Conservation (phyloP, 2,113 vertebrate species). For the Oophaga pumilio region DNA sequence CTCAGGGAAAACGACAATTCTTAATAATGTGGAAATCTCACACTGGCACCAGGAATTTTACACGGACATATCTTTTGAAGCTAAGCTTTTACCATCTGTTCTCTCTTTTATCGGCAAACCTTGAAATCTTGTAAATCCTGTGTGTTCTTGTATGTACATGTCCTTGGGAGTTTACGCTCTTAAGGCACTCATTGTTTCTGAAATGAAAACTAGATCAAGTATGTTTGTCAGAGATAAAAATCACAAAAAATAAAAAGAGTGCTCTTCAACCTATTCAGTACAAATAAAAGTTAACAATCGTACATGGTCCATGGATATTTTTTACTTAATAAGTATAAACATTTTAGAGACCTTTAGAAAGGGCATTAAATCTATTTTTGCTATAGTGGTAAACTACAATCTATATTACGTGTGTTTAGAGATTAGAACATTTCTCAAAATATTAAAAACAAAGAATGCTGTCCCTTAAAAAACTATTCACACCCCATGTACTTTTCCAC, state of each 20-base stretch:
- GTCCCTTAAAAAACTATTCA: too few species aligned
- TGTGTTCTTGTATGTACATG: conserved; percentile 11
- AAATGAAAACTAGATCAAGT: not conserved
- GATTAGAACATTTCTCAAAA: too few species aligned
- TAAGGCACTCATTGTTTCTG: not conserved
- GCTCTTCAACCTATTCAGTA: not conserved
- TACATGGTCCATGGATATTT: not conserved
- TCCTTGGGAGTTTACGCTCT: conserved; percentile 15
- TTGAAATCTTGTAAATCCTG: conserved; percentile 50
- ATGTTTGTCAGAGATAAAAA: too few species aligned
- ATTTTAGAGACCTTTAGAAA: not conserved
- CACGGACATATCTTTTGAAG: conserved; percentile 49
- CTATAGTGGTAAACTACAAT: not conserved
- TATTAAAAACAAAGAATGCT: too few species aligned
- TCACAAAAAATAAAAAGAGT: not conserved
- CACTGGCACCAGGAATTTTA: conserved; percentile 48
- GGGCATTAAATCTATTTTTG: not conserved
- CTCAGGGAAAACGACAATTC: not conserved
- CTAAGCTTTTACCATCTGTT: conserved; percentile 59
- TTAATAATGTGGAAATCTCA: conserved; percentile 35
- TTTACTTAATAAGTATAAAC: not conserved
- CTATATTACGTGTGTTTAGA: not conserved
- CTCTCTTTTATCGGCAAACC: conserved; percentile 41
- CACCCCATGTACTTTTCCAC: too few species aligned
- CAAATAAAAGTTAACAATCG: not conserved